Evolutionary conservation across 2,797 vertebrate genomes (phyloP), one percentile per base, ranked within the genome.

Genomic region (Macropodus opercularis): DNA sequence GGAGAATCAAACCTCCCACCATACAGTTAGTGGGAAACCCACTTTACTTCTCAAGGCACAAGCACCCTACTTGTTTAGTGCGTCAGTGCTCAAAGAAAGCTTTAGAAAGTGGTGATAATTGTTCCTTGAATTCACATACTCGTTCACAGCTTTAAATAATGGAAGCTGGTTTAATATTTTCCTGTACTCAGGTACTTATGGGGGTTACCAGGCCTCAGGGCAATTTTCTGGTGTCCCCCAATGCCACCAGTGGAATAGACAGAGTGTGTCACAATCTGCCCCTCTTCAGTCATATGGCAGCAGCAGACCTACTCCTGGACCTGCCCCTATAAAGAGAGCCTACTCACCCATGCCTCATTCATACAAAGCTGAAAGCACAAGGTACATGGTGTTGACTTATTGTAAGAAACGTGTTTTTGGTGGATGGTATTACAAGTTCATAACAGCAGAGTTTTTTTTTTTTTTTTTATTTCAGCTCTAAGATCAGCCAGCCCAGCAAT

Each of bases 161-260:
- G 4, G 8, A 36, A 12, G 8, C 13, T 8, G 2, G 19, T 19
- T 5, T 18, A 36, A 18, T 15, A 39, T 40, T 14, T 23, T 53
- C 4, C 0, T 41, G 64, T 76, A 22, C 26, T 68, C 69, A 93
- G 91, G 74, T 54, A 26, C 51, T 8, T 54, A 55, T 65, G 84
- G 72, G 35, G 44, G 61, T 56, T 63, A 72, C 70, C 77, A 80
- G 50, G 21, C 27, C 15, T 68, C 80, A 26, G 67, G 50, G 29
- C 22, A 41, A 2, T 19, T 54, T 39, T 44, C 63, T 47, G 60
- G 66, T 55, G 41, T 67, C 69, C 43, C 72, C 49, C 85, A 84
- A 58, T 83, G 55, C 35, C 63, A 52, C 31, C 79, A 77, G 11
- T 92, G 90, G 89, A 85, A 54, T 71, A 87, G 56, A 59, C 75